Percentiles rank a stretch among this genome's conserved stretches.
These are phyloP conservation scores for Nephrotoma guestfalica DNA, from an alignment of 2,888 invertebrate species.

Conservation along the genomic window DNA sequence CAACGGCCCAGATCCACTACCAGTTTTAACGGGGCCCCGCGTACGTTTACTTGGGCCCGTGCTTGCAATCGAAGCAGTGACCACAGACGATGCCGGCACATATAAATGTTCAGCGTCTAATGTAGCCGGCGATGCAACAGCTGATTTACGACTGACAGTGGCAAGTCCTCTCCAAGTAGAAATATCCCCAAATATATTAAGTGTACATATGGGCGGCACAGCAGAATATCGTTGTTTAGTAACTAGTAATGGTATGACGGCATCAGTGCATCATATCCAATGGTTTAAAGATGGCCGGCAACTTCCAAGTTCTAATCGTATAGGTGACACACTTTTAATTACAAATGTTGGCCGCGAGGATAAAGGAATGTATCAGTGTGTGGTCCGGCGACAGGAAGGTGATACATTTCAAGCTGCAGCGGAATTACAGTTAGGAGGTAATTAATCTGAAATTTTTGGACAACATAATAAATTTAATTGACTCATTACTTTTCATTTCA, in stretches of 20 bases:
- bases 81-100: slow-evolving; percentile 49
- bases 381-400: slow-evolving; percentile 53
- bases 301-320: slow-evolving; percentile 48
- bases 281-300: slow-evolving; percentile 57
- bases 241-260: slow-evolving; percentile 38
- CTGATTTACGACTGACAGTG: slow-evolving; percentile 48
- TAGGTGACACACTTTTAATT: slow-evolving; percentile 46
- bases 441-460: slow-evolving; percentile 16
- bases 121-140: slow-evolving; percentile 51
- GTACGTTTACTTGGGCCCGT: slow-evolving; percentile 52
- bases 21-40: slow-evolving; percentile 47
- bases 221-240: slow-evolving; percentile 55
- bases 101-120: slow-evolving; percentile 56
- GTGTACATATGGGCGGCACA: slow-evolving; percentile 58
- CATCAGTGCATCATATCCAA: slow-evolving; percentile 40
- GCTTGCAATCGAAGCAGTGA: slow-evolving; percentile 53
- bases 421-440: slow-evolving; percentile 57
- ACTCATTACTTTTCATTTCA: slow-evolving; percentile 26
- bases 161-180: slow-evolving; percentile 51
- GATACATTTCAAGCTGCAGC: slow-evolving; percentile 63
- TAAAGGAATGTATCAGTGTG: slow-evolving; percentile 63
- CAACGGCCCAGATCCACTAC: slow-evolving; percentile 46
- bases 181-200: slow-evolving; percentile 46
- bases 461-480: neutral
- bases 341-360: slow-evolving; percentile 55